phyloP scores from a whole-genome alignment of 2,888 invertebrate genomes.

The Athrips mouffetella region DNA sequence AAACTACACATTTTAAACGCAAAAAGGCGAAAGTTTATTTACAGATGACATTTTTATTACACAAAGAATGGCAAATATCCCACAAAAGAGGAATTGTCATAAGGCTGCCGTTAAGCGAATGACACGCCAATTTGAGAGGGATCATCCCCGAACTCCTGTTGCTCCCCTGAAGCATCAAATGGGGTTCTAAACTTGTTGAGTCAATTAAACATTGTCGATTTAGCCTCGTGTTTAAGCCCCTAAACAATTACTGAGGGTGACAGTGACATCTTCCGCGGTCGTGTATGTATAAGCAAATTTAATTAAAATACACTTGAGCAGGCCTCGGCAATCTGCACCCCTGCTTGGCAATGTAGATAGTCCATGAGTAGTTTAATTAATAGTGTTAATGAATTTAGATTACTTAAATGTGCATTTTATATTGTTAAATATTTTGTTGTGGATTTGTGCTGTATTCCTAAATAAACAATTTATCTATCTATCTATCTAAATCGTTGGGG shows the following conservation, averaged over 20 bases:
- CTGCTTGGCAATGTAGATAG: constrained; percentile 23
- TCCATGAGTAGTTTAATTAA: constrained; percentile 13
- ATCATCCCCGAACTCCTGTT: constrained; percentile 36
- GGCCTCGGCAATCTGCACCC: constrained; percentile 17
- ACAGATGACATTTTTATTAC: not conserved
- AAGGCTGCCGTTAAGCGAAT: constrained; percentile 17
- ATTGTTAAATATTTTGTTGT: too few relatives aligned
- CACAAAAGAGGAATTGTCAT: constrained; percentile 16
- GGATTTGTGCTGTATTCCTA: too few relatives aligned
- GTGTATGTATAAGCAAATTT: constrained; percentile 37
- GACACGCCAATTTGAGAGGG: constrained; percentile 20
- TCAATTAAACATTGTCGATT: constrained; percentile 47
- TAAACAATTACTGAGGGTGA: constrained; percentile 59
- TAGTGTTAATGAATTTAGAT: not conserved
- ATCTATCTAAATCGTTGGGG: too few relatives aligned
- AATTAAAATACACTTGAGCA: constrained; percentile 38
- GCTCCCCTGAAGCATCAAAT: constrained; percentile 44
- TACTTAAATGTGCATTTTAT: too few relatives aligned
- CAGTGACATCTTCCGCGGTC: constrained; percentile 56
- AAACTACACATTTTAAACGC: not conserved
- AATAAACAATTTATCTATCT: too few relatives aligned
- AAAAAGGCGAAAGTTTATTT: not conserved
- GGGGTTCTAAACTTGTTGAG: constrained; percentile 65
- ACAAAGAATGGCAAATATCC: not conserved
- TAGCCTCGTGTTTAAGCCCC: constrained; percentile 57